phyloP scores from a whole-genome alignment of 2,113 vertebrate species.

The Saccopteryx bilineata region DNA sequence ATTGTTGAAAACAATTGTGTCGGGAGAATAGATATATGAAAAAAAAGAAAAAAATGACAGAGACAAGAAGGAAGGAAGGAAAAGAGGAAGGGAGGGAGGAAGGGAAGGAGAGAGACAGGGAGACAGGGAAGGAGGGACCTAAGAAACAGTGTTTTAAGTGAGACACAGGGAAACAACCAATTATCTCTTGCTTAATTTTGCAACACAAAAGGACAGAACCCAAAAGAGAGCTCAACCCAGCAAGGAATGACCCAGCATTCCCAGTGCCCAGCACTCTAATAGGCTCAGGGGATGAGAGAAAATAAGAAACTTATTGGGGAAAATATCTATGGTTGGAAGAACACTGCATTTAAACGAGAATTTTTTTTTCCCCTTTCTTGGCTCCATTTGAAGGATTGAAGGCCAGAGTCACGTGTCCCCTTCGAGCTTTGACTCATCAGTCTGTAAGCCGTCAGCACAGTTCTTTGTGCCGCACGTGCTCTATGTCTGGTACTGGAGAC shows the following conservation, averaged over 20 bases:
- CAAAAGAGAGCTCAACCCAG: constrained; percentile 18
- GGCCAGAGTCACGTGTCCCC: neutral
- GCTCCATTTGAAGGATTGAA: neutral
- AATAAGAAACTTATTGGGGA: neutral
- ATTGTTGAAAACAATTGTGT: neutral
- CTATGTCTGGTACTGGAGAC: too few species aligned
- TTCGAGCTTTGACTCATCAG: neutral
- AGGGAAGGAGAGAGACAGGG: too few species aligned
- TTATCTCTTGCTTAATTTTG: neutral
- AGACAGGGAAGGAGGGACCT: neutral
- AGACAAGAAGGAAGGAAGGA: neutral
- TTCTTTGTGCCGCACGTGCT: neutral
- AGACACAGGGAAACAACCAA: neutral
- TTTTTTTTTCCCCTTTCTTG: neutral
- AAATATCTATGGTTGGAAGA: neutral
- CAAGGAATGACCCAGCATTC: neutral
- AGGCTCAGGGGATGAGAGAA: neutral
- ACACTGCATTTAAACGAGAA: neutral
- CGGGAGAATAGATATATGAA: neutral
- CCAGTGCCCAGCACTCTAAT: neutral
- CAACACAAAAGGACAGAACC: neutral
- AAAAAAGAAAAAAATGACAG: neutral
- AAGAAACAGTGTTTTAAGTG: neutral
- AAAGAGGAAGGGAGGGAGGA: neutral
- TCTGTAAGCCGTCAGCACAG: neutral